Conservation (phyloP, 2,113 vertebrate species). For the Thinocorus orbignyianus region DNA sequence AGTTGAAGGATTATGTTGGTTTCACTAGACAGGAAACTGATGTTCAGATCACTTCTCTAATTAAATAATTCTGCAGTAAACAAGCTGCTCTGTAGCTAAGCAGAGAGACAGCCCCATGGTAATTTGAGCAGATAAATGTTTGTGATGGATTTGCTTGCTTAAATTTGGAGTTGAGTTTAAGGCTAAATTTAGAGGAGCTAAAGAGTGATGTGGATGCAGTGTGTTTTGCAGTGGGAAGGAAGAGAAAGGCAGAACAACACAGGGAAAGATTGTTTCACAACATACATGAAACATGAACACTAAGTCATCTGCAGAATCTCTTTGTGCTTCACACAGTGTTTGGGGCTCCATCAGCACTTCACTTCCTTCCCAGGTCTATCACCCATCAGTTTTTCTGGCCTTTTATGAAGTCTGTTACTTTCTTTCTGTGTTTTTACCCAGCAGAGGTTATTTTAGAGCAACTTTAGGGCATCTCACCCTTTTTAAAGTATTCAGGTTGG, state of each 20-base stretch:
- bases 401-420: neutral
- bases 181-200: neutral
- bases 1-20: neutral
- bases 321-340: neutral
- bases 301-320: neutral
- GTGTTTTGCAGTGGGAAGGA: neutral
- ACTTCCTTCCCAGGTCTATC: neutral
- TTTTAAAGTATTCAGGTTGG: neutral
- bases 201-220: neutral
- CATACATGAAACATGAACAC: neutral
- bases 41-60: neutral
- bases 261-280: neutral
- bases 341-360: neutral
- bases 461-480: neutral
- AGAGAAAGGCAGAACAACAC: neutral
- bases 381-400: neutral
- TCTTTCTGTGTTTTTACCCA: neutral
- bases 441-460: neutral
- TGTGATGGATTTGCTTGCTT: neutral
- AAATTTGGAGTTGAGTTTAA: slow-evolving; percentile 14
- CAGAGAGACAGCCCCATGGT: neutral
- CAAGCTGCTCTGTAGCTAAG: neutral
- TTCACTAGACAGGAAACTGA: neutral
- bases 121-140: neutral
- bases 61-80: neutral